Evolutionary conservation across 2,113 vertebrate species (phyloP), one percentile per base, ranked within the genome.

Genomic region (Miniopterus natalensis): DNA sequence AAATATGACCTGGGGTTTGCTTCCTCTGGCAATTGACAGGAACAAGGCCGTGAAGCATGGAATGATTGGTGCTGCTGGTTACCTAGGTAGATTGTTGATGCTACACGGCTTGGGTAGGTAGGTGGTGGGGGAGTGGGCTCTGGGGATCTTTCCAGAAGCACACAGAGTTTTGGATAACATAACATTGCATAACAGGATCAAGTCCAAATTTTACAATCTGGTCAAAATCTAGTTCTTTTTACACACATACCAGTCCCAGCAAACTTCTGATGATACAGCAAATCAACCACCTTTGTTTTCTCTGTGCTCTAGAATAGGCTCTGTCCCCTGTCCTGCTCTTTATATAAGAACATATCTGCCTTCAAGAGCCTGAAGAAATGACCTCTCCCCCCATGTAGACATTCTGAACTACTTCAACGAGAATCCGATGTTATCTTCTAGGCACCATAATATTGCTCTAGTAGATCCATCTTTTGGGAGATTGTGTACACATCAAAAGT

Each of bases 121-220:
- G 90, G 75, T 88, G 92, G 81, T 71, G 68, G 42, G 81, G 78
- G 80, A 92, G 40, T 88, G 86, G 94, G 88, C 90, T 94, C 66
- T 95, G 71, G 84, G 66, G 13, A 92, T 83, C 59, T 65, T 90
- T 66, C 92, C 92, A 94, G 65, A 55, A 94, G 49, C 65, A 89
- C 89, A 95, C 57, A 84, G 66, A 95, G 17, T 51, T 92, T 90
- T 85, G 89, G 88, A 95, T 92, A 94, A 81, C 31, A 93, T 51
- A 78, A 61, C 55, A 65, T 40, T 94, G 55, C 71, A 71, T 66
- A 95, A 95, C 45, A 88, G 92, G 42, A 97, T 57, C 27, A 78
- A 78, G 36, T 92, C 88, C 90, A 95, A 65, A 94, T 87, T 81
- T 81, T 45, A 93, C 84, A 97, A 86, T 94, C 95, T 92, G 90